Conservation (phyloP, 1,140 invertebrate species). For the Anagrus nilaparvatae region DNA sequence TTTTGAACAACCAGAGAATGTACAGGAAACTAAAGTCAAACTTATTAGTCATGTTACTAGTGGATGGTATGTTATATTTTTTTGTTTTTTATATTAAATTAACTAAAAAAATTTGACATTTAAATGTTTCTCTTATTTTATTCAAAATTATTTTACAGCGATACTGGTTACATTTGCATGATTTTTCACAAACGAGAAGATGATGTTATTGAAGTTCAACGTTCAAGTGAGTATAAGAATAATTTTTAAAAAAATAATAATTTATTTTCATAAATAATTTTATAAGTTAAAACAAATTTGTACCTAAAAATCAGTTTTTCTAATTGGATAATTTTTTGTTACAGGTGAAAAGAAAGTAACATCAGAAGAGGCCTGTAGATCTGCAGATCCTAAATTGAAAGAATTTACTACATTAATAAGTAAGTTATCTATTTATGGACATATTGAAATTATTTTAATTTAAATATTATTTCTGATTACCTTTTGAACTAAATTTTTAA, state of each 20-base stretch:
- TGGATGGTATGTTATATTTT: conserved; percentile 40
- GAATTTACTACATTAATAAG: conserved; percentile 77
- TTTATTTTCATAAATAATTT: conserved; percentile 4
- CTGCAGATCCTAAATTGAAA: conserved; percentile 48
- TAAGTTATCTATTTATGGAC: conserved; percentile 52
- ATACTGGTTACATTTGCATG: conserved; percentile 51
- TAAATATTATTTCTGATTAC: too few species aligned
- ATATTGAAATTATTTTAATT: too few species aligned
- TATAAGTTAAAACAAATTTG: too few species aligned
- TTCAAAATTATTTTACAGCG: conserved; percentile 43
- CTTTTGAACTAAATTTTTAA: too few species aligned
- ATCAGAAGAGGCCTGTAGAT: conserved; percentile 51
- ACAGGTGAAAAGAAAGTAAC: conserved; percentile 35
- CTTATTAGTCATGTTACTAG: conserved; percentile 44
- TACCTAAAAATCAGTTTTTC: too few species aligned
- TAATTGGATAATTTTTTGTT: conserved; percentile 16
- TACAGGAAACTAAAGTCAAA: conserved; percentile 31
- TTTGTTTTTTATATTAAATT: too few species aligned
- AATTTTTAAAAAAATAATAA: conserved; percentile 2
- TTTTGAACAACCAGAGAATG: conserved; percentile 28
- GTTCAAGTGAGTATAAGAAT: conserved; percentile 40
- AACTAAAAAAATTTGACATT: too few species aligned
- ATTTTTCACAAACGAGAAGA: conserved; percentile 46
- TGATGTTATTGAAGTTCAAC: conserved; percentile 49
- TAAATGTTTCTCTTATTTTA: conserved; percentile 10